Evolutionary conservation across 1,140 invertebrate species (phyloP), one percentile per base, ranked within the genome.

Genomic region (Drosophila tani): DNA sequence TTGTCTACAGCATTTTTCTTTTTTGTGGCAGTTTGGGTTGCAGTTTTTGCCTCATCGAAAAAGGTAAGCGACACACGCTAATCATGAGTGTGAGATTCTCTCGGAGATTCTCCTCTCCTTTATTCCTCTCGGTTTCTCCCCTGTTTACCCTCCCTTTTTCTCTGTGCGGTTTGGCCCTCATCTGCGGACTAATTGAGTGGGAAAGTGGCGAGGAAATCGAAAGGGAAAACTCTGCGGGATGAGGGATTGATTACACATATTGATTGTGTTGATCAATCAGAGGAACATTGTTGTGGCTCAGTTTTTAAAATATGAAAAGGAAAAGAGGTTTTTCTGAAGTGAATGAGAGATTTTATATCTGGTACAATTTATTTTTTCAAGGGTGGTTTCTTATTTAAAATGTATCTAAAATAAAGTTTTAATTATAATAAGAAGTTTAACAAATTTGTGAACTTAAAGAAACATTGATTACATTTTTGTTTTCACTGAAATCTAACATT

Each of bases 1-100:
- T 87, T 87, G 81, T 87, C 83, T 87, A 69, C 78, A 81, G 47
- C 47, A 67, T 60, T 68, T 81, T 24, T 24, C 21, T 69, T 75
- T 65, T 35, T 53, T 45, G 43, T 49, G n/a, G 38, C 45, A 45
- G 41, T 71, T 47, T 57, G n/a, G 40, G 45, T 58, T 75, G 43
- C 41, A 57, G 49, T 59, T 63, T 75, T 69, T 57, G 43, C 43
- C 46, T 46, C 43, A 51, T 75, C 40, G 40, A 50, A 32, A 62
- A 70, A 53, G 71, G 79, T 69, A 59, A 78, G 74, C 59, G 69
- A 78, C 76, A 73, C 66, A 76, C 59, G 81, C 83, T 86, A 87
- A 86, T 86, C 85, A 82, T 63, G 59, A 63, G 58, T 68, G 55
- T 74, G 56, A 62, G 60, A 76, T 35, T 35, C 58, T 70, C 60